Evolutionary conservation across 2,113 vertebrate species (phyloP).

Genomic region (Antechinus stuartii): DNA sequence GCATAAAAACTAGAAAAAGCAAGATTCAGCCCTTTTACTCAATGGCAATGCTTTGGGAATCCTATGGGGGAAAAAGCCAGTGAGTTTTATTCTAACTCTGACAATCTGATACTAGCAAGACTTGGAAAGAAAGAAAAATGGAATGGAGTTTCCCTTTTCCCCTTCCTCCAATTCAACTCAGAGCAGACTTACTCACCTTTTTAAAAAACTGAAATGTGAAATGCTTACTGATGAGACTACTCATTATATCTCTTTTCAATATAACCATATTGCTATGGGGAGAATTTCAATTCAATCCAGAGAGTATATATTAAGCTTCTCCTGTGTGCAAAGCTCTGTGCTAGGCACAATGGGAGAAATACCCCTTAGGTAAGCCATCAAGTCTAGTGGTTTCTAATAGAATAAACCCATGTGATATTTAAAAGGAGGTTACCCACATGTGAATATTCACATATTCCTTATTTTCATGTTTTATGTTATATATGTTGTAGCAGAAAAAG

Average conservation of each 20-base stretch:
- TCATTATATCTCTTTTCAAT: background rate
- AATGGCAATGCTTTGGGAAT: slow-evolving; percentile 31
- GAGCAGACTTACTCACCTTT: background rate
- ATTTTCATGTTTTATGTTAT: background rate
- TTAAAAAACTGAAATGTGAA: background rate
- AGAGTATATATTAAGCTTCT: background rate
- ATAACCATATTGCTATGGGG: background rate
- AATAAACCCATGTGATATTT: background rate
- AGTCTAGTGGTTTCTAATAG: background rate
- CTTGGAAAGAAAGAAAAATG: background rate
- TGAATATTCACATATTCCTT: background rate
- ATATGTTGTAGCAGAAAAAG: background rate
- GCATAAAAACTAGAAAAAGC: slow-evolving; percentile 34
- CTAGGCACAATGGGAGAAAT: background rate
- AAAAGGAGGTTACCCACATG: slow-evolving; percentile 4
- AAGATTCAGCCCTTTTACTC: slow-evolving; percentile 37
- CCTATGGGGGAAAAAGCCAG: slow-evolving; percentile 3
- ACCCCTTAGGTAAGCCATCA: background rate
- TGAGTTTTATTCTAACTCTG: slow-evolving; percentile 19
- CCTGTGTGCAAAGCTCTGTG: background rate
- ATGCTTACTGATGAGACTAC: slow-evolving; percentile 8
- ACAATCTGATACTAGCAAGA: background rate
- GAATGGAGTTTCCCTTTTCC: background rate
- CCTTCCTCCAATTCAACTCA: background rate
- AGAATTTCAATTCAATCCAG: background rate